Percentiles rank a stretch among this genome's conserved stretches.
Evolutionary conservation across 1,140 invertebrate species (phyloP).

Genomic region (Aphis craccivora): DNA sequence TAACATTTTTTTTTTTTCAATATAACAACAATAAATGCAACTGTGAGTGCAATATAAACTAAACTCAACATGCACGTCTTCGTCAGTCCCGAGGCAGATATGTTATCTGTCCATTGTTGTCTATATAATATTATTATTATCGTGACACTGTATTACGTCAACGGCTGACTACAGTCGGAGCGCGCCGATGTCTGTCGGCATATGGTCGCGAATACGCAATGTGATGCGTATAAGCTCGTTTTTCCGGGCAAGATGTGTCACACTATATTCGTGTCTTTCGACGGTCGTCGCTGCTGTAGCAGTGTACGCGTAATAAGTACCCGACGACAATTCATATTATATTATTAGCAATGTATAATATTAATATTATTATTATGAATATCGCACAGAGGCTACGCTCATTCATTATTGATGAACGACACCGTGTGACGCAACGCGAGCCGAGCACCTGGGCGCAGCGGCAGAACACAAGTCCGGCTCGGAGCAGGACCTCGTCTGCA

Average conservation of each 20-base stretch:
- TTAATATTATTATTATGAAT: neutral
- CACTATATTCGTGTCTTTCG: neutral
- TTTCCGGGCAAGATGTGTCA: slow-evolving; percentile 1
- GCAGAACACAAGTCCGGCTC: neutral
- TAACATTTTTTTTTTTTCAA: neutral
- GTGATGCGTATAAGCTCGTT: neutral
- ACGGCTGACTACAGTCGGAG: too few relatives aligned
- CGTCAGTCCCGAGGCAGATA: neutral
- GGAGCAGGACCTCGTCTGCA: neutral
- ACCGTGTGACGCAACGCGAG: neutral
- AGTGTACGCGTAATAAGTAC: neutral
- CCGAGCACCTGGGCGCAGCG: slow-evolving; percentile 3
- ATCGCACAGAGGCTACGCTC: neutral
- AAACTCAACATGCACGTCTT: neutral
- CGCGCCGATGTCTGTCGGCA: too few relatives aligned
- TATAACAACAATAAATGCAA: neutral
- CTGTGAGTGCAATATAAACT: neutral
- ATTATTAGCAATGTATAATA: too few relatives aligned
- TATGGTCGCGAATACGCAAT: neutral
- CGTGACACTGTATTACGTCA: neutral
- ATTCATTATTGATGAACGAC: neutral
- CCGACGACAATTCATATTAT: neutral
- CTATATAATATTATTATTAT: neutral
- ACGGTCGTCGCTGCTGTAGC: too few relatives aligned
- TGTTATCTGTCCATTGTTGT: neutral